phyloP scores from a whole-genome alignment of 2,888 invertebrate species.

The Nezara viridula region DNA sequence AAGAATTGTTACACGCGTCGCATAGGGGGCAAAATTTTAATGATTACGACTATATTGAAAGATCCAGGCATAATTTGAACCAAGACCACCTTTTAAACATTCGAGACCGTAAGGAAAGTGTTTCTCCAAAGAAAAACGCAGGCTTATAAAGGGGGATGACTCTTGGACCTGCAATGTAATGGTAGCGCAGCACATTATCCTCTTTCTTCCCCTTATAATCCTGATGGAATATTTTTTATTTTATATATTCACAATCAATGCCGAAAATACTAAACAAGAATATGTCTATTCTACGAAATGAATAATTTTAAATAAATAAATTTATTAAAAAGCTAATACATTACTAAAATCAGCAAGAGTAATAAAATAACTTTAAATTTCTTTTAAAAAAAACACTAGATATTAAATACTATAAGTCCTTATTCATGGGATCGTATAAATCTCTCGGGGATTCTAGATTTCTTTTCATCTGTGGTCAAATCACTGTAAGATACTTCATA shows the following conservation, averaged over 20 bases:
- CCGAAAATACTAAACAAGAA: neutral
- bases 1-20: neutral
- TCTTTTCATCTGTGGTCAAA: no score
- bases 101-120: neutral
- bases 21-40: conserved; percentile 26
- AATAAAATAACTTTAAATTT: neutral
- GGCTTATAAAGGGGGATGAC: neutral
- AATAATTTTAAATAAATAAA: neutral
- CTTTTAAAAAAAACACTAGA: no score
- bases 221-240: neutral
- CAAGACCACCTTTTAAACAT: neutral
- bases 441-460: no score
- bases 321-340: neutral
- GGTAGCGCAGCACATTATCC: neutral
- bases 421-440: no score
- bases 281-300: neutral
- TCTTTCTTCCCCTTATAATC: neutral
- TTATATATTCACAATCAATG: neutral
- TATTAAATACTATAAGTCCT: no score
- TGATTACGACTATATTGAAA: neutral
- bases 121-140: neutral
- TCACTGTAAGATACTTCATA: no score
- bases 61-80: neutral
- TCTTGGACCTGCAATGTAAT: neutral
- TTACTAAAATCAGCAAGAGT: neutral